A percentile compares a stretch with the other conserved stretches of the same genome.
phyloP scores from a whole-genome alignment of 2,888 invertebrate genomes.

The Chymomyza caudatula region DNA sequence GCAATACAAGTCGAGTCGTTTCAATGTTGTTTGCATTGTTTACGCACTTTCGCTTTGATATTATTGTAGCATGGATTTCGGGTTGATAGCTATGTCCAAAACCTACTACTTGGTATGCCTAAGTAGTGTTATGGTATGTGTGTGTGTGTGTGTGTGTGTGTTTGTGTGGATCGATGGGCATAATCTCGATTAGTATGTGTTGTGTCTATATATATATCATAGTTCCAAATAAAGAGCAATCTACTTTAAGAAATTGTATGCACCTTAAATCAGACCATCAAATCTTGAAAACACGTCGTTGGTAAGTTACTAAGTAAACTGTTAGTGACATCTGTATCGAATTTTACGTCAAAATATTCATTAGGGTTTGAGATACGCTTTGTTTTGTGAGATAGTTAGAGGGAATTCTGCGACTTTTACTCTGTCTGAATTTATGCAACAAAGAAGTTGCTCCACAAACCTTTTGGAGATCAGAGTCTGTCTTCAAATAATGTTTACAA shows the following conservation, averaged over 20 bases:
- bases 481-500: no score
- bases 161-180: not conserved
- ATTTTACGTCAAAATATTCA: no score
- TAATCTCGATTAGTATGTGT: not conserved
- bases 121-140: not conserved
- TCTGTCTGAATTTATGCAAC: no score
- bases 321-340: no score
- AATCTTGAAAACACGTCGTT: no score
- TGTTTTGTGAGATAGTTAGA: no score
- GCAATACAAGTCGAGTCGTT: conserved; percentile 2
- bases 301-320: no score
- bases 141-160: not conserved
- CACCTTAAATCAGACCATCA: no score
- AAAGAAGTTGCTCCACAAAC: no score
- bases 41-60: conserved; percentile 76
- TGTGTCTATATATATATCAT: not conserved
- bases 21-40: conserved; percentile 67
- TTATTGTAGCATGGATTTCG: conserved; percentile 61
- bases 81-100: conserved; percentile 35
- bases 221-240: not conserved
- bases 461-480: no score
- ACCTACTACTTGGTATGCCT: not conserved
- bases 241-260: not conserved
- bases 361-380: no score
- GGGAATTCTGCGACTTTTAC: no score